Percentiles rank a stretch among this genome's conserved stretches.
Evolutionary conservation across 2,888 invertebrate genomes (phyloP).

Genomic region (Tenthredo notha): DNA sequence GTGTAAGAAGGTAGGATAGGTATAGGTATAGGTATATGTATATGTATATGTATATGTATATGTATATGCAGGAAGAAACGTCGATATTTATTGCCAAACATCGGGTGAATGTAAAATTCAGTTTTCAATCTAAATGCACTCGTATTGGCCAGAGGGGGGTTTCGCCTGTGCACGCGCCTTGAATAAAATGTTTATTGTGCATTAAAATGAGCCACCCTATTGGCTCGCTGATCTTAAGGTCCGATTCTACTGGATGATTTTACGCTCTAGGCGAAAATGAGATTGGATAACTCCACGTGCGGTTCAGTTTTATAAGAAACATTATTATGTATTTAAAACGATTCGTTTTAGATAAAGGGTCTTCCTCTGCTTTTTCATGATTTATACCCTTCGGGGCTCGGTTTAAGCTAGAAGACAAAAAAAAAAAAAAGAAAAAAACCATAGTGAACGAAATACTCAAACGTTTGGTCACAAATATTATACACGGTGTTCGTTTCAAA

Average conservation of each 20-base stretch:
- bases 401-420: background rate
- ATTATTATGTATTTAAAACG: constrained; percentile 63
- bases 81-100: constrained; percentile 73
- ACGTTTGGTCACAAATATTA: background rate
- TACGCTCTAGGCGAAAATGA: constrained; percentile 53
- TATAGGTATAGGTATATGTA: background rate
- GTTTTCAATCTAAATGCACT: constrained; percentile 74
- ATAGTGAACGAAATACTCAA: background rate
- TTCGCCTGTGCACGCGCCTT: constrained; percentile 59
- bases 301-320: constrained; percentile 61
- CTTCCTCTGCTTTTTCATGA: constrained; percentile 53
- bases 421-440: background rate
- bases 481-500: background rate
- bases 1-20: background rate
- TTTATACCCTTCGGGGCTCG: constrained; percentile 57
- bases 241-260: constrained; percentile 54
- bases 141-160: constrained; percentile 59
- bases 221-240: constrained; percentile 59
- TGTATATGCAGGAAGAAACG: constrained; percentile 57
- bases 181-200: constrained; percentile 65
- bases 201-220: constrained; percentile 63
- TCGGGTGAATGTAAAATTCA: constrained; percentile 73
- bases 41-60: background rate
- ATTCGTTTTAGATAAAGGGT: constrained; percentile 61
- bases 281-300: constrained; percentile 53